Percentiles rank a stretch among this genome's conserved stretches.
Evolutionary conservation across 2,113 vertebrate genomes (phyloP).

Genomic region (Hystrix cristata): DNA sequence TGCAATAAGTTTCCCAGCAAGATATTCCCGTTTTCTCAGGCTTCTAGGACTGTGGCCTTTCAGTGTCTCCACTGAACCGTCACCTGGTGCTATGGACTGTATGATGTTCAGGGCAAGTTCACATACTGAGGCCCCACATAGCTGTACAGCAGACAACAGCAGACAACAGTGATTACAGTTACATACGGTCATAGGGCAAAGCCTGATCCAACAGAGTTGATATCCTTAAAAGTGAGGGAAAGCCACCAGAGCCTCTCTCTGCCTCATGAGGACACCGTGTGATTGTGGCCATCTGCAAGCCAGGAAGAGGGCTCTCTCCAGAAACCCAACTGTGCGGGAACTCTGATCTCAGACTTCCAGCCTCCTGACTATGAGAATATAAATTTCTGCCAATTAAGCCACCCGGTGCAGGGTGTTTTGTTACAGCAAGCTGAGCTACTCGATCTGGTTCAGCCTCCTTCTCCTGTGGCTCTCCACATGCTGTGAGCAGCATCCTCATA

Average conservation of each 20-base stretch:
- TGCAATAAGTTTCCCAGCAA: background rate
- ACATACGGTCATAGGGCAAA: background rate
- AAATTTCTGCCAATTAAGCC: background rate
- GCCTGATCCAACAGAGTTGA: background rate
- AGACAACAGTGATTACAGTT: background rate
- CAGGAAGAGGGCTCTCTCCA: background rate
- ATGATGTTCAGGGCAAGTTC: background rate
- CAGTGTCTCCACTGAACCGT: background rate
- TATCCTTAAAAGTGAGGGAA: background rate
- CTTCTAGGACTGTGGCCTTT: background rate
- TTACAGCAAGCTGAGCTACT: background rate
- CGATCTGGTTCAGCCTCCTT: background rate
- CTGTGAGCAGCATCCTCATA: background rate
- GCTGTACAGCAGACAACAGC: background rate
- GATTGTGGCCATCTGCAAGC: background rate
- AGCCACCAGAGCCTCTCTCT: background rate
- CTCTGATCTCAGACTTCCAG: background rate
- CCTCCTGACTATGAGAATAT: background rate
- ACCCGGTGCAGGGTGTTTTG: background rate
- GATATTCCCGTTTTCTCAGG: background rate
- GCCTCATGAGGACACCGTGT: background rate
- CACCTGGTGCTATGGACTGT: background rate
- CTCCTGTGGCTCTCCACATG: background rate
- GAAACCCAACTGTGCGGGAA: background rate
- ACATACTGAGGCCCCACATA: background rate